Evolutionary conservation across 2,888 invertebrate genomes (phyloP).

Genomic region (Diaperis boleti): DNA sequence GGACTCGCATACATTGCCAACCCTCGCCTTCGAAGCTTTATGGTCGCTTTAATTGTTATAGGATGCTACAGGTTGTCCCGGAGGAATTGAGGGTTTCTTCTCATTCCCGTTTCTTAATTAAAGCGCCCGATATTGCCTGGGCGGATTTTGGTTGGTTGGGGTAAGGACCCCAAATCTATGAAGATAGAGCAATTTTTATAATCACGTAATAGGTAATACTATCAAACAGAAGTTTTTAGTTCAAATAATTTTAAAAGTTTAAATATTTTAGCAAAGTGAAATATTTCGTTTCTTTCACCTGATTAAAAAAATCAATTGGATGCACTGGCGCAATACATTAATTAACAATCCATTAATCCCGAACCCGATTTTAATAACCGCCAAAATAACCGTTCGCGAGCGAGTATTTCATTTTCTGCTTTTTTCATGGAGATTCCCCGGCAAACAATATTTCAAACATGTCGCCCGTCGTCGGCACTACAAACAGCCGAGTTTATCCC

Average conservation of each 20-base stretch:
- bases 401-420: slow-evolving; percentile 19
- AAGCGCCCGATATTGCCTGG: slow-evolving; percentile 1
- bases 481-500: slow-evolving; percentile 39
- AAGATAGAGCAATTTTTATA: too few relatives aligned
- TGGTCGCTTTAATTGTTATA: slow-evolving; percentile 50
- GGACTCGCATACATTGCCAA: slow-evolving; percentile 48
- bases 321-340: too few relatives aligned
- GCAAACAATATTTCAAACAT: slow-evolving; percentile 32
- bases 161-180: too few relatives aligned
- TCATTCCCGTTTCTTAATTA: slow-evolving; percentile 24
- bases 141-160: neutral
- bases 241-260: too few relatives aligned
- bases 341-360: too few relatives aligned
- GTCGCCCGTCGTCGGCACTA: slow-evolving; percentile 25
- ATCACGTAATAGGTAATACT: too few relatives aligned
- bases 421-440: slow-evolving; percentile 27
- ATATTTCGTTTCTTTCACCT: too few relatives aligned
- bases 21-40: slow-evolving; percentile 45
- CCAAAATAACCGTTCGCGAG: too few relatives aligned
- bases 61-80: slow-evolving; percentile 38
- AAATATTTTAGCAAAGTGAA: too few relatives aligned
- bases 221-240: too few relatives aligned
- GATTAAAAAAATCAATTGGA: too few relatives aligned
- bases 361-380: too few relatives aligned
- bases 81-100: slow-evolving; percentile 20